phyloP scores from a whole-genome alignment of 2,888 invertebrate species.

The Apotomis betuletana region DNA sequence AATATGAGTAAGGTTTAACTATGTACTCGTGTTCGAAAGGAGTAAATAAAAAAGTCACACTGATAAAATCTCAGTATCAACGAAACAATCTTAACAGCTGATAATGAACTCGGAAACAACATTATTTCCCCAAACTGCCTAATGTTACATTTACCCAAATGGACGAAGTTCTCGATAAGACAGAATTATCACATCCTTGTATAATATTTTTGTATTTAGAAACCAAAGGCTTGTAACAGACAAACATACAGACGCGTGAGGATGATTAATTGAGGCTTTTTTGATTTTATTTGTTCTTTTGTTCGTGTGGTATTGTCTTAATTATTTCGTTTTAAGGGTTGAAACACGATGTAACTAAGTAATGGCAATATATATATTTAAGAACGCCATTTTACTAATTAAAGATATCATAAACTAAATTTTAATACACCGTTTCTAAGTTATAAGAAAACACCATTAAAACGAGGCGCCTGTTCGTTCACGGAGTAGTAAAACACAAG shows the following conservation, averaged over 20 bases:
- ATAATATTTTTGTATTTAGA: slow-evolving; percentile 57
- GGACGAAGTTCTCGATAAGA: slow-evolving; percentile 37
- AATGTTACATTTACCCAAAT: slow-evolving; percentile 42
- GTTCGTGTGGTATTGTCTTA: slow-evolving; percentile 63
- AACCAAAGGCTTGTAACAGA: slow-evolving; percentile 62
- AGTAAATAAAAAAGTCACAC: slow-evolving; percentile 14
- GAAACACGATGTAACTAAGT: slow-evolving; percentile 47
- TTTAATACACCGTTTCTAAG: too few relatives aligned
- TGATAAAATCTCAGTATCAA: slow-evolving; percentile 37
- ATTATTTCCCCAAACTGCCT: slow-evolving; percentile 31
- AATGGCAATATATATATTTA: too few relatives aligned
- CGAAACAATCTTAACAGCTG: slow-evolving; percentile 29
- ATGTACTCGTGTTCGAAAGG: not conserved
- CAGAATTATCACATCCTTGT: slow-evolving; percentile 47
- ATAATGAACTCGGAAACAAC: slow-evolving; percentile 43
- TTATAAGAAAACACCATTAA: too few relatives aligned
- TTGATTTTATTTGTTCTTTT: slow-evolving; percentile 50
- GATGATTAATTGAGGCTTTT: slow-evolving; percentile 67
- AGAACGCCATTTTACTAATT: too few relatives aligned
- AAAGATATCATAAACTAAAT: too few relatives aligned
- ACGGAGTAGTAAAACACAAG: too few relatives aligned
- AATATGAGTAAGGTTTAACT: too few relatives aligned
- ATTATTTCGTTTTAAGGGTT: slow-evolving; percentile 71
- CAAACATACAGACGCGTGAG: slow-evolving; percentile 65
- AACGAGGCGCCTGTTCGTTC: too few relatives aligned